Evolutionary conservation across 2,888 invertebrate species (phyloP).

Genomic region (Disparrhopalites patrizii): DNA sequence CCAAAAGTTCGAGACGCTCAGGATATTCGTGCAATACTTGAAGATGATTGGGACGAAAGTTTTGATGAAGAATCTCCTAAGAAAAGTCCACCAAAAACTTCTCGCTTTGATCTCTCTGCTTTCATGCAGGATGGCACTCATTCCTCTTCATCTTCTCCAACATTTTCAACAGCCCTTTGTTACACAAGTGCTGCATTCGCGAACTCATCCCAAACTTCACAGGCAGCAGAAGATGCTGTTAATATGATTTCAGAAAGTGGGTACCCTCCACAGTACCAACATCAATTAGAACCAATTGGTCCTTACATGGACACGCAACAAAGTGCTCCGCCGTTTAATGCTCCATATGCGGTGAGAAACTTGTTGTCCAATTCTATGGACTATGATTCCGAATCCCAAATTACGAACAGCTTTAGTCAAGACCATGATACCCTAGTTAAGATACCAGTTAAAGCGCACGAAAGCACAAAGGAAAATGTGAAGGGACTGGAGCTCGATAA

Average conservation of each 20-base stretch:
- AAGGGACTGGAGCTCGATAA: slow-evolving; percentile 1
- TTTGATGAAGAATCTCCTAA: slow-evolving; percentile 42
- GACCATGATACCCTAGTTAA: slow-evolving; percentile 1
- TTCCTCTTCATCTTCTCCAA: slow-evolving; percentile 17
- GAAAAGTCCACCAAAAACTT: slow-evolving; percentile 44
- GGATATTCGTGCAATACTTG: slow-evolving; percentile 47
- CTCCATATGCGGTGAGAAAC: slow-evolving; percentile 47
- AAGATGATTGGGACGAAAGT: slow-evolving; percentile 47
- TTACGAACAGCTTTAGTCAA: neutral
- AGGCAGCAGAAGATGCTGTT: neutral
- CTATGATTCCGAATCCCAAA: neutral
- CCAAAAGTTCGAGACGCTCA: slow-evolving; percentile 23
- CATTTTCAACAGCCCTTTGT: neutral
- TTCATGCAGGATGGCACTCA: slow-evolving; percentile 32
- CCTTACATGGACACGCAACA: slow-evolving; percentile 16
- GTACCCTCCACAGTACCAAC: slow-evolving; percentile 24
- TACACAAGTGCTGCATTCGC: neutral
- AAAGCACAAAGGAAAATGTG: neutral
- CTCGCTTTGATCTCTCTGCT: slow-evolving; percentile 47
- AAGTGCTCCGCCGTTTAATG: slow-evolving; percentile 36
- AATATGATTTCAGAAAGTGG: slow-evolving; percentile 9
- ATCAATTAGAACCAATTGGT: slow-evolving; percentile 6
- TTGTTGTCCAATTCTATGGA: slow-evolving; percentile 34
- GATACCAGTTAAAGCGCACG: slow-evolving; percentile 23
- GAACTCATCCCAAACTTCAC: neutral